phyloP scores from a whole-genome alignment of 92 coral and sea anemone genomes.

The Isaurus tuberculatus region DNA sequence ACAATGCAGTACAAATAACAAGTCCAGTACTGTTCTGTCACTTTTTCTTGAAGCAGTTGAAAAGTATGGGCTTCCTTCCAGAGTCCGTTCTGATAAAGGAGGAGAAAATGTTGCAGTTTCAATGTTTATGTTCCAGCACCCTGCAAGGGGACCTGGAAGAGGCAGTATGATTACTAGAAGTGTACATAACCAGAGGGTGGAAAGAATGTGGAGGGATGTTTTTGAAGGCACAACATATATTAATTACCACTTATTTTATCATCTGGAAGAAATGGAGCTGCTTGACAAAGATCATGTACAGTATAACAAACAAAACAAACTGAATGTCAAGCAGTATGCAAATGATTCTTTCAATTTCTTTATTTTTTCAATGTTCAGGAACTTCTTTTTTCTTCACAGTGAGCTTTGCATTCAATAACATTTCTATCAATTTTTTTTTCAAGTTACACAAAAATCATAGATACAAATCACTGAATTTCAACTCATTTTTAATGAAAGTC shows the following conservation, averaged over 20 bases:
- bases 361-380: too few relatives aligned
- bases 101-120: constrained; percentile 41
- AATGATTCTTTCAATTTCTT: too few relatives aligned
- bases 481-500: too few relatives aligned
- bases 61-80: constrained; percentile 38
- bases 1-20: background rate
- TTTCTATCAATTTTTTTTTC: too few relatives aligned
- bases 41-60: background rate
- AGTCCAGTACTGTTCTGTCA: background rate
- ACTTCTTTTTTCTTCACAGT: too few relatives aligned
- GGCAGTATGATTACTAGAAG: constrained; percentile 34
- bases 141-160: constrained; percentile 25
- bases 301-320: too few relatives aligned
- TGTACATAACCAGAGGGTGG: constrained; percentile 34
- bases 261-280: constrained; percentile 42
- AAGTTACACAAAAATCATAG: too few relatives aligned
- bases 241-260: constrained; percentile 16
- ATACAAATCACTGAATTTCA: too few relatives aligned
- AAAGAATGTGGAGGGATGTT: constrained; percentile 38
- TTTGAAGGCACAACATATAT: background rate
- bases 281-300: too few relatives aligned
- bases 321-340: too few relatives aligned
- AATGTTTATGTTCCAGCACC: constrained; percentile 21
- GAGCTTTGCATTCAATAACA: too few relatives aligned
- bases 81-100: constrained; percentile 34